Conservation (phyloP, 2,797 vertebrate species). For the Macropodus opercularis region DNA sequence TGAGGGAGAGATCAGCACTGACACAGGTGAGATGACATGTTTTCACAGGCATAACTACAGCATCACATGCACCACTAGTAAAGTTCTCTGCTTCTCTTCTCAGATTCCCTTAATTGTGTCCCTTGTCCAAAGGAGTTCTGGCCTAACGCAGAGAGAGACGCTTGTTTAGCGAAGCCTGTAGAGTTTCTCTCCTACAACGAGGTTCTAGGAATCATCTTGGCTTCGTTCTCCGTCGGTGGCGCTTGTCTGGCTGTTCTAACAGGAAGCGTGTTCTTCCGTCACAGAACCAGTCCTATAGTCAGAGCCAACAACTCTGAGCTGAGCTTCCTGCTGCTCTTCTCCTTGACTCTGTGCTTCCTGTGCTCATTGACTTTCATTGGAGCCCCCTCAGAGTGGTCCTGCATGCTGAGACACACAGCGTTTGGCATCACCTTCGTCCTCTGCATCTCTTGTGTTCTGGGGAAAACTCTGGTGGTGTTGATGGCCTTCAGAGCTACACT, state of each 20-base stretch:
- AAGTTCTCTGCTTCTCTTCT: no score
- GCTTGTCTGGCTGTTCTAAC: no score
- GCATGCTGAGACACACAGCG: slow-evolving; percentile 67
- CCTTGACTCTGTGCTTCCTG: slow-evolving; percentile 69
- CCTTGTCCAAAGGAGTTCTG: slow-evolving; percentile 62
- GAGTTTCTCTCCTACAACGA: slow-evolving; percentile 67
- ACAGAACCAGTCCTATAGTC: slow-evolving; percentile 32
- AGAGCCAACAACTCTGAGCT: slow-evolving; percentile 69
- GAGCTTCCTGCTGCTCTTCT: slow-evolving; percentile 68
- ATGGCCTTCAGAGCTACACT: slow-evolving; percentile 70
- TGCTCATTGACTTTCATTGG: slow-evolving; percentile 72
- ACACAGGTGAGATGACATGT: slow-evolving; percentile 62
- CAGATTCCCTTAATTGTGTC: background rate
- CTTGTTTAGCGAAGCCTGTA: background rate
- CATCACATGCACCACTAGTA: no score
- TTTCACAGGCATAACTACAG: background rate
- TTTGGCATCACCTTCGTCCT: slow-evolving; percentile 72
- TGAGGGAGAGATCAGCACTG: slow-evolving; percentile 76
- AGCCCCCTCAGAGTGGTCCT: slow-evolving; percentile 65
- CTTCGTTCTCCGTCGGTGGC: no score
- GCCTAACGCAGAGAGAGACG: slow-evolving; percentile 39
- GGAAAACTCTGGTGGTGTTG: slow-evolving; percentile 71
- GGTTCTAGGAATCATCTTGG: background rate
- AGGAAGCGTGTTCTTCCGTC: no score
- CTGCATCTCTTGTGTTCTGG: slow-evolving; percentile 67